Conservation (phyloP, 2,888 invertebrate genomes). For the Agelastica alni region DNA sequence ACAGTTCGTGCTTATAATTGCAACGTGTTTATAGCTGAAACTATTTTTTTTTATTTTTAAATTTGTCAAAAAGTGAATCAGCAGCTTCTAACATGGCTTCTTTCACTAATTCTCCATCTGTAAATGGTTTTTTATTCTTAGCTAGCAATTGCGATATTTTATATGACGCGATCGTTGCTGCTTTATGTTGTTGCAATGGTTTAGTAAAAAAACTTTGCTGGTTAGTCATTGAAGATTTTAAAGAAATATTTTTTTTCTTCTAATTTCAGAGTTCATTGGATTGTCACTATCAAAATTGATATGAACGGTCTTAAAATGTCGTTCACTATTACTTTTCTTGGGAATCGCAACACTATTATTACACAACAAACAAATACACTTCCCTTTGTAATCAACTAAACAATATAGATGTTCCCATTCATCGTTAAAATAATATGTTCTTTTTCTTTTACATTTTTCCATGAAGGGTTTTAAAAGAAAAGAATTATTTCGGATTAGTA, state of each 20-base stretch:
- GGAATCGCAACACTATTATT: not conserved
- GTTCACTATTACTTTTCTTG: slow-evolving; percentile 28
- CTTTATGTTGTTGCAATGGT: not conserved
- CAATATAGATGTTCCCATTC: not conserved
- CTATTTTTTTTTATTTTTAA: slow-evolving; percentile 33
- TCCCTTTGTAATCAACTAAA: not conserved
- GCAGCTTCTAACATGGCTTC: slow-evolving; percentile 27
- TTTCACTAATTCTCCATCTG: slow-evolving; percentile 35
- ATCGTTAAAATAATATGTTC: slow-evolving; percentile 3
- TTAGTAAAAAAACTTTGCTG: not conserved
- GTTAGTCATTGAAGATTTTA: not conserved
- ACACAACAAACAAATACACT: slow-evolving; percentile 2
- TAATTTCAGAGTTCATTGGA: not conserved
- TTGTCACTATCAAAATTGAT: slow-evolving; percentile 18
- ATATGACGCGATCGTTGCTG: not conserved
- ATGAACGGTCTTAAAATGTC: slow-evolving; percentile 35
- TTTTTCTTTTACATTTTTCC: not conserved
- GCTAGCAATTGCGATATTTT: too few species aligned
- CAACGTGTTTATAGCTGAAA: slow-evolving; percentile 38
- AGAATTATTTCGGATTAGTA: not conserved
- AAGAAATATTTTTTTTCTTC: not conserved
- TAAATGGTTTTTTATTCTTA: not conserved
- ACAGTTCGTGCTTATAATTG: slow-evolving; percentile 35
- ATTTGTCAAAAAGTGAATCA: slow-evolving; percentile 1
- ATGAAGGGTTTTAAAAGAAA: not conserved